Evolutionary conservation across 2,888 invertebrate species (phyloP), one percentile per base, ranked within the genome.

Genomic region (Cryptocephalus primarius): DNA sequence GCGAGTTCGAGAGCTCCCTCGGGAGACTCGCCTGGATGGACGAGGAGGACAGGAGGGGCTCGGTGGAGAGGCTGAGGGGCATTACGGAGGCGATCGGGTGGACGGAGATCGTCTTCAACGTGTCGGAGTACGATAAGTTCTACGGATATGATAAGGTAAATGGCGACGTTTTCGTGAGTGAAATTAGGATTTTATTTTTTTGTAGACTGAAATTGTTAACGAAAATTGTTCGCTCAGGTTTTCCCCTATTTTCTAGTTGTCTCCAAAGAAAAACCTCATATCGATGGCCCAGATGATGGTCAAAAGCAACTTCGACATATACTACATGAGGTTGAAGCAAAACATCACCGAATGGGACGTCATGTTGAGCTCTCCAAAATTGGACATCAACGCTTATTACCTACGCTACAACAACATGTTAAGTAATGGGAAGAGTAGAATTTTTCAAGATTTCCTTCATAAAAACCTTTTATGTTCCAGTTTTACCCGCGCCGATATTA

Each of bases 401-500:
- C 13, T 53, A 1, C 40, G 49, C 10, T 39, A 39, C 11, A 42
- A 51, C 8, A 51, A 59, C 32, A 45, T 48, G 41, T 47, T 60
- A 13, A 52, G 60, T 62, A 45, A 54, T 22, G 22, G 22, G 22
- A 22, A 22, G 6, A 22, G 2, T 22, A 2, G 22, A 22, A 6
- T 6, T 6, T 22, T 6, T 6, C 6, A 22, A 22, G 6, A 22
- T 6, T 22, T 6, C 22, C 22, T 22, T n/a, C n/a, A n/a, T n/a
- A n/a, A n/a, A n/a, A n/a, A n/a, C 22, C 22, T 6, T 22, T 22
- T 22, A 6, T 22, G 2, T 22, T 22, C 22, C 46, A 65, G 65
- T 61, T 33, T 41, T 65, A 38, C 57, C 60, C 8, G 56, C 60
- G n/a, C 55, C 62, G 8, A 56, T 65, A 34, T 43, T 66, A 6